Evolutionary conservation across 2,113 vertebrate species (phyloP).

Genomic region (Condylura cristata): DNA sequence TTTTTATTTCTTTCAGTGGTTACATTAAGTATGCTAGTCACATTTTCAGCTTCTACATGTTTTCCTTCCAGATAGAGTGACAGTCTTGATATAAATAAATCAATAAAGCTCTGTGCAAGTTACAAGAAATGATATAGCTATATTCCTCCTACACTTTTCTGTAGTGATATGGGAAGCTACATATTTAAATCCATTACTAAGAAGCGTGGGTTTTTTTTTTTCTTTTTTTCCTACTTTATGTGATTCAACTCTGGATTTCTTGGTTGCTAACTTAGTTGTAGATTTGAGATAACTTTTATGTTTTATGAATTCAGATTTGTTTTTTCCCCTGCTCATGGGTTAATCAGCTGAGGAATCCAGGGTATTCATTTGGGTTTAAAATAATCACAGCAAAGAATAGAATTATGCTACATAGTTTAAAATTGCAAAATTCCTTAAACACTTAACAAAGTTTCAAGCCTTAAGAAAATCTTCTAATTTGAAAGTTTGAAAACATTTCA

Average conservation of each 20-base stretch:
- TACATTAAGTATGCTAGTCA: not conserved
- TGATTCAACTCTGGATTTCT: not conserved
- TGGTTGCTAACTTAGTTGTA: not conserved
- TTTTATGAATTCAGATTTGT: not conserved
- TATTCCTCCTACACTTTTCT: not conserved
- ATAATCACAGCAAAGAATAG: not conserved
- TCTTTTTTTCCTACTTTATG: not conserved
- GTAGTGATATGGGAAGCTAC: not conserved
- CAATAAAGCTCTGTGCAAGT: not conserved
- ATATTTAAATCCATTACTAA: not conserved
- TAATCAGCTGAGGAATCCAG: not conserved
- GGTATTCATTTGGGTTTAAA: not conserved
- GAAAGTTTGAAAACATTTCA: not conserved
- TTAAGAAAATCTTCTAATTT: not conserved
- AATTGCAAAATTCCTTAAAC: not conserved
- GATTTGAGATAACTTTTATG: not conserved
- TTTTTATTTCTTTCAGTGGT: not conserved
- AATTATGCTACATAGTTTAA: not conserved
- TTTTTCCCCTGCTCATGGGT: not conserved
- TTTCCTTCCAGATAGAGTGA: not conserved
- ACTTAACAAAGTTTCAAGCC: not conserved
- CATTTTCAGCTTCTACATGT: not conserved
- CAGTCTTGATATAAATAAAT: not conserved
- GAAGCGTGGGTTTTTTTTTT: not conserved
- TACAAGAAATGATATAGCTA: not conserved